phyloP scores from a whole-genome alignment of 2,113 vertebrate species.

The Aythya baeri region DNA sequence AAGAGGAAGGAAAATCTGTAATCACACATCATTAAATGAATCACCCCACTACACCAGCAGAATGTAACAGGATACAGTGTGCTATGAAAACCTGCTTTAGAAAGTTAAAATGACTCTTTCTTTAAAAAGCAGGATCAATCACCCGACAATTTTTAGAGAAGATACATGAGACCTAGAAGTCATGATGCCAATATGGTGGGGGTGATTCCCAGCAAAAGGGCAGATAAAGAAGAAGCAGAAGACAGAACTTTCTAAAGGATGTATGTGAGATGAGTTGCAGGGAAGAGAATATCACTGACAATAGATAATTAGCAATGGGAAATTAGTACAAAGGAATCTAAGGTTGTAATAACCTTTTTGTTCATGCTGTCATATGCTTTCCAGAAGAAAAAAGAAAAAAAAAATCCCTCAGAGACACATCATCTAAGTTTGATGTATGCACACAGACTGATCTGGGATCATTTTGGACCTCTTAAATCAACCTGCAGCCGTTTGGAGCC shows the following conservation, averaged over 20 bases:
- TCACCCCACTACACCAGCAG: background rate
- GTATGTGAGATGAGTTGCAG: background rate
- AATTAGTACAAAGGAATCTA: conserved; percentile 22
- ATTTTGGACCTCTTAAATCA: background rate
- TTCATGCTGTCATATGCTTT: conserved; percentile 8
- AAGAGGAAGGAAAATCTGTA: conserved; percentile 26
- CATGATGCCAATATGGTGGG: background rate
- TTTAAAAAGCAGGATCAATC: background rate
- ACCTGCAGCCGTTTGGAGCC: background rate
- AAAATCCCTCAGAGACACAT: background rate
- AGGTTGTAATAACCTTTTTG: conserved; percentile 41
- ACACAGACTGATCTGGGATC: background rate
- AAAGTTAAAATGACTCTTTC: background rate
- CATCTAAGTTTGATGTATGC: fast-evolving
- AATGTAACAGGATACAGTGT: conserved; percentile 15
- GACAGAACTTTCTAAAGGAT: background rate
- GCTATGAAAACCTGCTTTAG: background rate
- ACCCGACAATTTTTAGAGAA: background rate
- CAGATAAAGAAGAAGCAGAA: background rate
- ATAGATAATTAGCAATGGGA: conserved; percentile 34
- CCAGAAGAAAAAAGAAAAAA: background rate
- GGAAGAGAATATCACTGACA: background rate
- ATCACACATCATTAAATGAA: conserved; percentile 57
- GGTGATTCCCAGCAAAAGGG: background rate
- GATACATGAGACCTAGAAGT: background rate